phyloP scores from a whole-genome alignment of 2,113 vertebrate genomes.

The Dinomys branickii region DNA sequence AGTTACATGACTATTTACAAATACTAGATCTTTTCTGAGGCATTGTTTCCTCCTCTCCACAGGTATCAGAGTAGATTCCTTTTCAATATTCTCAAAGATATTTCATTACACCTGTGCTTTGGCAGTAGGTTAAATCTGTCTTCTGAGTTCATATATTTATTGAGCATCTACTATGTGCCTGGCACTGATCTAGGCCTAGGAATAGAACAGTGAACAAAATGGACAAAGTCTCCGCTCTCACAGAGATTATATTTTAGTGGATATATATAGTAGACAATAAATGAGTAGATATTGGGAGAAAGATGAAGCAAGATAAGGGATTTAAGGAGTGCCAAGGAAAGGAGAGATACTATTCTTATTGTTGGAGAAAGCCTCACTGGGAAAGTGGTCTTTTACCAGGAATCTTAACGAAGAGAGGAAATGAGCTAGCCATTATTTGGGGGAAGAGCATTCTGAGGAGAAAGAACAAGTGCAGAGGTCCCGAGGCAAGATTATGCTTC shows the following conservation, averaged over 20 bases:
- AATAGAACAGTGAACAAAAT: conserved; percentile 8
- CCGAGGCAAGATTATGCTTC: neutral
- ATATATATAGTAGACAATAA: neutral
- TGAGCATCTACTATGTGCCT: neutral
- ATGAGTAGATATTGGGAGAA: neutral
- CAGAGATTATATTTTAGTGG: conserved; percentile 35
- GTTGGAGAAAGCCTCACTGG: neutral
- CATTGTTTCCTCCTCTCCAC: conserved; percentile 28
- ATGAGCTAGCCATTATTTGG: neutral
- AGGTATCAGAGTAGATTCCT: conserved; percentile 35
- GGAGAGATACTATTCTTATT: neutral
- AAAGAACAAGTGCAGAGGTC: neutral
- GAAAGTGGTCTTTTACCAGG: conserved; percentile 33
- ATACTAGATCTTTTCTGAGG: conserved; percentile 13
- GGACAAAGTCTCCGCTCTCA: neutral
- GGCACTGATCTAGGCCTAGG: neutral
- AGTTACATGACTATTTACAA: neutral
- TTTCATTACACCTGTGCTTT: conserved; percentile 38
- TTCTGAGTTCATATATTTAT: conserved; percentile 56
- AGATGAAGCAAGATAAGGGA: neutral
- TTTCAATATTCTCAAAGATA: conserved; percentile 26
- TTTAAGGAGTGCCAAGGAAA: neutral
- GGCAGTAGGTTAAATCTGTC: conserved; percentile 24
- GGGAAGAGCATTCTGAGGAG: neutral
- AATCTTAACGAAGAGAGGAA: conserved; percentile 29